phyloP scores from a whole-genome alignment of 2,888 invertebrate genomes.

The Calephelis perditalis region DNA sequence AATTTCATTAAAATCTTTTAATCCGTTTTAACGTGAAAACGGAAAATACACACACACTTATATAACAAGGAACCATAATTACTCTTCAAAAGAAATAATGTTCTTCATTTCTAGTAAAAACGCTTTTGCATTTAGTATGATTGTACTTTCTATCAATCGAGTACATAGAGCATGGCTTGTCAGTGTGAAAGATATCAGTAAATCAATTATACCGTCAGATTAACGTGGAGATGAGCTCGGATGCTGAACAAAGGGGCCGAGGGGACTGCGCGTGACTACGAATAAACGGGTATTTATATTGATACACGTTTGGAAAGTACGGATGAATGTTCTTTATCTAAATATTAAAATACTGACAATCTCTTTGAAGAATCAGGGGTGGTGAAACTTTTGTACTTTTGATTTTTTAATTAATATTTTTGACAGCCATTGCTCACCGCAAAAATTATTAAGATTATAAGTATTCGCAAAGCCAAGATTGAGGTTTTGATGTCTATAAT shows the following conservation, averaged over 20 bases:
- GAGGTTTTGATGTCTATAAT: no score
- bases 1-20: no score
- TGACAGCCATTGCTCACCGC: no score
- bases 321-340: constrained; percentile 9
- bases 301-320: constrained; percentile 20
- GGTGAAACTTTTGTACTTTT: not conserved
- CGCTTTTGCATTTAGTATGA: not conserved
- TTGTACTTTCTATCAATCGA: constrained; percentile 16
- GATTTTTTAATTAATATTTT: not conserved
- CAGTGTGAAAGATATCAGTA: constrained; percentile 39
- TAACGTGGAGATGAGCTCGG: constrained; percentile 58
- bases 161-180: constrained; percentile 28
- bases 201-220: constrained; percentile 64
- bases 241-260: constrained; percentile 44
- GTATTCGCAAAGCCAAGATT: no score
- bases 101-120: not conserved
- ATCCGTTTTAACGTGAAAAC: no score
- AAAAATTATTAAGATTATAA: no score
- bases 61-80: no score
- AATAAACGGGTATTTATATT: constrained; percentile 43
- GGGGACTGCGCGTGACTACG: constrained; percentile 59
- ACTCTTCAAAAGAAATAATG: no score
- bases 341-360: constrained; percentile 9
- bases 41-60: no score
- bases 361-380: constrained; percentile 5